These are phyloP conservation scores for Bellardia pandia DNA, from an alignment of 2,888 invertebrate genomes.

Conservation along the genomic window DNA sequence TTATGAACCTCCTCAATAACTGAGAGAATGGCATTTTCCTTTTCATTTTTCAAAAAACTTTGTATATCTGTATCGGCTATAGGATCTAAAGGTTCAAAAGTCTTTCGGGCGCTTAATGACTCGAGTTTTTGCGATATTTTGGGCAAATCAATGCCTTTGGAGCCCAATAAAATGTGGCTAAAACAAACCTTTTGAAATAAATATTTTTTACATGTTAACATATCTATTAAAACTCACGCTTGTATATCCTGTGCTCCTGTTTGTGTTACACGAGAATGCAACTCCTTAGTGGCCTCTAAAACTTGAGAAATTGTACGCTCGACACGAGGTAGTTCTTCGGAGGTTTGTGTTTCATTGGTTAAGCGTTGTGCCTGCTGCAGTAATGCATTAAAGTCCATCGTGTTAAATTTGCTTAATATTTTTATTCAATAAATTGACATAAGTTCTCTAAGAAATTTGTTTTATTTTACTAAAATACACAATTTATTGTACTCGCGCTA, in stretches of 20 bases:
- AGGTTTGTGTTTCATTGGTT: slow-evolving; percentile 93
- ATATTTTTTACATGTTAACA: background rate
- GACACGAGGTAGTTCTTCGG: slow-evolving; percentile 92
- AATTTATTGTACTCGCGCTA: background rate
- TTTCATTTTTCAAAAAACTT: slow-evolving; percentile 95
- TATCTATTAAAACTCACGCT: slow-evolving; percentile 86
- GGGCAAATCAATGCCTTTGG: slow-evolving; percentile 96
- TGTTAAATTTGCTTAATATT: background rate
- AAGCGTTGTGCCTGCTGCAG: slow-evolving; percentile 96
- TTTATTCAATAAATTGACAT: slow-evolving; percentile 22
- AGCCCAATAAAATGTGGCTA: slow-evolving; percentile 94
- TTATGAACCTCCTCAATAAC: slow-evolving; percentile 95
- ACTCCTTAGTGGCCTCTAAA: slow-evolving; percentile 94
- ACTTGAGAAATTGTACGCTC: slow-evolving; percentile 96
- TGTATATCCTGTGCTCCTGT: slow-evolving; percentile 94
- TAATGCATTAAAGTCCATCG: slow-evolving; percentile 92
- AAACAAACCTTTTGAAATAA: background rate
- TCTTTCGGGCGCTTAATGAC: slow-evolving; percentile 92
- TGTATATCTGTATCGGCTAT: slow-evolving; percentile 96
- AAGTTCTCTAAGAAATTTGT: background rate
- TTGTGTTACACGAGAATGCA: slow-evolving; percentile 94
- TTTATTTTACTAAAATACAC: slow-evolving; percentile 24
- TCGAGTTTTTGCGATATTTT: slow-evolving; percentile 96
- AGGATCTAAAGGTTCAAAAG: slow-evolving; percentile 95
- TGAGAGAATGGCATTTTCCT: slow-evolving; percentile 95